Percentiles rank a stretch among this genome's conserved stretches.
Conservation (phyloP, 1,140 invertebrate species). For the Heliconius himera region DNA sequence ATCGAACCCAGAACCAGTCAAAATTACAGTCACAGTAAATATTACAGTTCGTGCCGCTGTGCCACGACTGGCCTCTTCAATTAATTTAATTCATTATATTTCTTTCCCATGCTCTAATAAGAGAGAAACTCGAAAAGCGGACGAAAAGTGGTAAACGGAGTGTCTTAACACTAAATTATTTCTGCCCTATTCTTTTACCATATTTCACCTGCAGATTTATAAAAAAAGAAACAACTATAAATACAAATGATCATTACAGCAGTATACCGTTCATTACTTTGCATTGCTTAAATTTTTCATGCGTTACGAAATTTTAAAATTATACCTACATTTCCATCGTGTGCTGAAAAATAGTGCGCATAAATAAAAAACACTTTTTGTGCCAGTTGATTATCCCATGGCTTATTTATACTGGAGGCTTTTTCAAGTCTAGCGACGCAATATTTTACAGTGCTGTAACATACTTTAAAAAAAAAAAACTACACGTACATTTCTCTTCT, state of each 20-base stretch:
- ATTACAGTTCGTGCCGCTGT: no score
- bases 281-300: constrained; percentile 1
- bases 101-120: background rate
- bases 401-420: constrained; percentile 26
- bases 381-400: constrained; percentile 29
- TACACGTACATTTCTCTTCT: background rate
- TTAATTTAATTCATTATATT: background rate
- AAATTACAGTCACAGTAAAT: no score
- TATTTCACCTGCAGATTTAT: background rate
- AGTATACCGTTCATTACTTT: background rate
- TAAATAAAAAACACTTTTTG: constrained; percentile 34
- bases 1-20: no score
- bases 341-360: constrained; percentile 21
- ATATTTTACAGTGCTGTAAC: constrained; percentile 24
- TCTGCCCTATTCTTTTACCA: no score
- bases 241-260: background rate
- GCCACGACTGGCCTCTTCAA: background rate
- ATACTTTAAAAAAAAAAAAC: background rate
- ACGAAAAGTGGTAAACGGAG: no score
- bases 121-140: no score
- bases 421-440: constrained; percentile 27
- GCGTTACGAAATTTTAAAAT: constrained; percentile 12
- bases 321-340: constrained; percentile 11
- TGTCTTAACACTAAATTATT: no score
- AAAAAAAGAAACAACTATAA: background rate